These are phyloP conservation scores for Drosophila takahashii DNA, from an alignment of 1,140 invertebrate species.

Conservation along the genomic window DNA sequence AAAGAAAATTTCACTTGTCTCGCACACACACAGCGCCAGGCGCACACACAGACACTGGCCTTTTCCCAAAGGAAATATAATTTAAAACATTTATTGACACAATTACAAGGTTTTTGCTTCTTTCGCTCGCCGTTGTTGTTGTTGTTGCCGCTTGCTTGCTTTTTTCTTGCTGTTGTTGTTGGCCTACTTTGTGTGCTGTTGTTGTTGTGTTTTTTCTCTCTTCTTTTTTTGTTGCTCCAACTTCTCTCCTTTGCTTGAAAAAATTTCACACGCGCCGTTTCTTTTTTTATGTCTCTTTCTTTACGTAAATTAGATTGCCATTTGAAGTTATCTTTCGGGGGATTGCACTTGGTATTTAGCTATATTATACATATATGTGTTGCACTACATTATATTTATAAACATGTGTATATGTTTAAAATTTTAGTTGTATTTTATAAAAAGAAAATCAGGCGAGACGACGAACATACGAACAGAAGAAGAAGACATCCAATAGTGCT, in stretches of 20 bases:
- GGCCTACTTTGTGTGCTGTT: conserved; percentile 77
- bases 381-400: conserved; percentile 62
- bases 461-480: too few relatives aligned
- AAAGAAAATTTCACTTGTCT: conserved; percentile 81
- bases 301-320: conserved; percentile 75
- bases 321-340: conserved; percentile 54
- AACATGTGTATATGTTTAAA: conserved; percentile 66
- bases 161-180: conserved; percentile 68
- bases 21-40: conserved; percentile 17
- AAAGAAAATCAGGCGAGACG: conserved; percentile 73
- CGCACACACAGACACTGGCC: conserved; percentile 10
- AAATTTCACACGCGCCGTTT: conserved; percentile 80
- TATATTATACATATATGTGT: conserved; percentile 49
- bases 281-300: conserved; percentile 54
- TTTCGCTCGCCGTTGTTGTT: conserved; percentile 20
- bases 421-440: conserved; percentile 60
- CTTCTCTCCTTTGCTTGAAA: conserved; percentile 72
- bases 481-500: too few relatives aligned
- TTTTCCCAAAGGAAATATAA: conserved; percentile 64
- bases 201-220: conserved; percentile 55
- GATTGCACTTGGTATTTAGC: conserved; percentile 65
- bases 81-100: conserved; percentile 77
- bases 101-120: conserved; percentile 67
- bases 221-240: conserved; percentile 59
- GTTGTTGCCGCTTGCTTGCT: conserved; percentile 61